Evolutionary conservation across 1,140 invertebrate genomes (phyloP), one percentile per base, ranked within the genome.

Genomic region (Coelopa frigida): DNA sequence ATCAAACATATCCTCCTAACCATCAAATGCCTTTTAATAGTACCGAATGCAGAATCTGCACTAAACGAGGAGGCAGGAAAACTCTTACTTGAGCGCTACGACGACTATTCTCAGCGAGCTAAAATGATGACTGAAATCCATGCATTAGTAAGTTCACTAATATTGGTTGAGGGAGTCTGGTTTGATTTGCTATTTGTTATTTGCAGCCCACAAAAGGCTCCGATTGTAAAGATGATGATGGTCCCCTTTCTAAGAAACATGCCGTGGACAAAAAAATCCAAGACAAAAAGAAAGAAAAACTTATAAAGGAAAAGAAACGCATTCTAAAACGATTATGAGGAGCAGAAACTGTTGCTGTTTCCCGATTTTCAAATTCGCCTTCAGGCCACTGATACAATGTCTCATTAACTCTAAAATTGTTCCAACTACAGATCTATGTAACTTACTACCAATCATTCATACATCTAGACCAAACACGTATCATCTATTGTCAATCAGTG

Each of bases 81-180:
- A 74, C 73, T 94, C 57, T 73, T 94, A 44, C 72, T 94, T 53
- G 90, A 94, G 71, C 84, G 88, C 59, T 94, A 94, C 64, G 87
- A 93, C 65, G 88, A 92, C 68, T 94, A 94, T 72, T 89, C 80
- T 10, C 80, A 85, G 62, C 74, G 91, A 68, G 91, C 91, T 14
- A 86, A 85, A 73, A 87, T 95, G 84, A 93, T 92, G 81, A 94
- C 90, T 27, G 90, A 94, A 76, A 92, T 94, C 59, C 90, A 95
- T 77, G 91, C 91, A 38, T 79, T 64, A 58, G 63, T 67, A 27
- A 46, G 41, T 44, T 14, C 27, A 3, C 4, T 29, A 8, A 8
- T 29, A 8, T 29, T 29, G 27, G n/a, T 29, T 29, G 7, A 29
- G n/a, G 7, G n/a, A 29, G n/a, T 8, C 29, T 41, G 20, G 24